Evolutionary conservation across 1,140 invertebrate genomes (phyloP).

Genomic region (Centruroides vittatus): DNA sequence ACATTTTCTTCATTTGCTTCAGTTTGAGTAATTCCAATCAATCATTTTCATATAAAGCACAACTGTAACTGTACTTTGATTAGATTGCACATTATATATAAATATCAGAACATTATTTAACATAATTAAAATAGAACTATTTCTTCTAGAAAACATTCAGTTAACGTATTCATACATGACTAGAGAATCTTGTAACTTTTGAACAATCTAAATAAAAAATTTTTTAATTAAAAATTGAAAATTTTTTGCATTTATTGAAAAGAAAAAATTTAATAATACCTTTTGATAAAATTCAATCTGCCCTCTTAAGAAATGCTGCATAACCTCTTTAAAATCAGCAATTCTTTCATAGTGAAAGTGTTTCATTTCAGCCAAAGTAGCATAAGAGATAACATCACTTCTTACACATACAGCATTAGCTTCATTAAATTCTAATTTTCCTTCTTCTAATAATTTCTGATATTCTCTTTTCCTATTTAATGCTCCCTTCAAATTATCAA

Average conservation of each 20-base stretch:
- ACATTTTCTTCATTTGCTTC: too few relatives aligned
- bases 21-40: too few relatives aligned
- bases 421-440: conserved; percentile 64
- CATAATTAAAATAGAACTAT: too few relatives aligned
- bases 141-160: too few relatives aligned
- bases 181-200: conserved; percentile 19
- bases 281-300: conserved; percentile 88
- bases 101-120: too few relatives aligned
- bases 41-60: too few relatives aligned
- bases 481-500: too few relatives aligned
- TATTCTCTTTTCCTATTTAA: conserved; percentile 73
- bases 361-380: conserved; percentile 79
- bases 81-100: too few relatives aligned
- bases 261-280: conserved; percentile 20
- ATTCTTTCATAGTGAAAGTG: conserved; percentile 81
- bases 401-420: conserved; percentile 60
- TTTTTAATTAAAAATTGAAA: background rate
- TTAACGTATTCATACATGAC: conserved; percentile 1
- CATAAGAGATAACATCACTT: conserved; percentile 80
- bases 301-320: conserved; percentile 67
- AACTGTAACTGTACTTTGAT: too few relatives aligned
- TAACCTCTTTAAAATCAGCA: conserved; percentile 67
- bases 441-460: conserved; percentile 59
- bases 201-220: conserved; percentile 15
- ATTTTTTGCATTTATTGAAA: background rate